Evolutionary conservation across 2,888 invertebrate species (phyloP).

Genomic region (Lasioglossum calceatum): DNA sequence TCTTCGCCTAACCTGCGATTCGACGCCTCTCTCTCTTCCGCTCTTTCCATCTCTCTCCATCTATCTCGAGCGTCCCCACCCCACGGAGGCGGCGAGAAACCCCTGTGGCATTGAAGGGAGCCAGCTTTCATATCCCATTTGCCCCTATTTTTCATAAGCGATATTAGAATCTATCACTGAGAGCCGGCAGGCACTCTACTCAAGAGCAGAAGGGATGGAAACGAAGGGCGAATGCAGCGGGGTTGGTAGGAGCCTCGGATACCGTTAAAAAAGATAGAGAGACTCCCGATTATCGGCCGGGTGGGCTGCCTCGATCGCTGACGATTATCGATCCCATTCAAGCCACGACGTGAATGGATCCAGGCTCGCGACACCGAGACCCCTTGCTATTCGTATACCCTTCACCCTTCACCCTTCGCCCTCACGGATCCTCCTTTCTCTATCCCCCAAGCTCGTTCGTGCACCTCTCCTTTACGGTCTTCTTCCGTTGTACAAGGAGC

Average conservation of each 20-base stretch:
- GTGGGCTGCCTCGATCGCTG: constrained; percentile 73
- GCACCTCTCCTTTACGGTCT: constrained; percentile 2
- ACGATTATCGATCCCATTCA: constrained; percentile 79
- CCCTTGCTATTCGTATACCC: constrained; percentile 48
- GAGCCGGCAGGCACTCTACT: constrained; percentile 63
- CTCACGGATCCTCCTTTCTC: background rate
- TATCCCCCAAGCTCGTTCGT: constrained; percentile 19
- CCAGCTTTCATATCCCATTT: constrained; percentile 73
- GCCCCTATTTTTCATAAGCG: constrained; percentile 77
- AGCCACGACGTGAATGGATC: constrained; percentile 72
- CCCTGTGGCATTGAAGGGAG: constrained; percentile 66
- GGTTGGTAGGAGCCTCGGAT: constrained; percentile 48
- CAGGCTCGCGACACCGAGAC: constrained; percentile 52
- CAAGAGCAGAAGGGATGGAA: constrained; percentile 55
- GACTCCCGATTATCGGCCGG: constrained; percentile 71
- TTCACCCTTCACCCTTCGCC: background rate
- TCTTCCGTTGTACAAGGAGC: background rate
- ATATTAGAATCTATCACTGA: constrained; percentile 78
- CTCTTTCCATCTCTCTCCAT: background rate
- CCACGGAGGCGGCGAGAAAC: constrained; percentile 45
- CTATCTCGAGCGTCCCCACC: background rate
- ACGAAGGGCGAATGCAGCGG: constrained; percentile 45
- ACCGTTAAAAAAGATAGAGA: constrained; percentile 70
- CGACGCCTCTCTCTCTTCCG: background rate
- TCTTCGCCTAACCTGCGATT: background rate